Base-by-base conservation (phyloP, 2,113 vertebrate genomes). In the Shinisaurus crocodilurus region DNA sequence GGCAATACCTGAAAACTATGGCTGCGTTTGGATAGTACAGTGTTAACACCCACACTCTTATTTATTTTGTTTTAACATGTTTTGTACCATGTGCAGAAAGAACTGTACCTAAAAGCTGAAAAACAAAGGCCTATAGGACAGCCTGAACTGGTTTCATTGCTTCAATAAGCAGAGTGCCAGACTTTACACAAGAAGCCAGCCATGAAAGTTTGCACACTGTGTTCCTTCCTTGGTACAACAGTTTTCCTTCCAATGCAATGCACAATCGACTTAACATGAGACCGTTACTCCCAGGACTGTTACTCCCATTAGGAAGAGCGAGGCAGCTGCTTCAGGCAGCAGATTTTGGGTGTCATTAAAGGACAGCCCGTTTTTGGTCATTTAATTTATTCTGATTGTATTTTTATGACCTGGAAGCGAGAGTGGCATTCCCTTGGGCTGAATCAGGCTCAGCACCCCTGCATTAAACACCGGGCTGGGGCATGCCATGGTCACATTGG, bases 101-200 rank as follows among this genome's bases (percentile, higher is more conserved):
- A 94, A 65, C 79, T n/a, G 48, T 23, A 10, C 67, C 43, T 90
- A 94, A 89, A 95, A 90, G 79, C 95, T 92, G 89, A 83, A 95
- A 94, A 95, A 96, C 94, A 96, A 95, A 96, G 69, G 45, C 63
- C 29, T 6, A 93, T 15, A 40, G 90, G 93, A 95, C 90, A 85
- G 92, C 88, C 90, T 3, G 91, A 95, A 86, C 93, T 88, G 91
- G 92, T 93, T 94, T 95, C 93, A 92, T 63, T 93, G 92, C 86
- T 93, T 93, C 91, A 95, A 92, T 95, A 94, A 96, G 96, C 48
- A 89, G 95, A 95, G 93, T 93, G 96, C 94, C 50, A 54, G 12
- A 95, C 94, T 96, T 96, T 94, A 94, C 93, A 93, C 93, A 95
- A 93, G 75, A 85, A 91, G 91, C 92, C 93, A 95, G 93, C 95